Evolutionary conservation across 2,888 invertebrate species (phyloP).

Genomic region (Gymnoscelis rufifasciata): DNA sequence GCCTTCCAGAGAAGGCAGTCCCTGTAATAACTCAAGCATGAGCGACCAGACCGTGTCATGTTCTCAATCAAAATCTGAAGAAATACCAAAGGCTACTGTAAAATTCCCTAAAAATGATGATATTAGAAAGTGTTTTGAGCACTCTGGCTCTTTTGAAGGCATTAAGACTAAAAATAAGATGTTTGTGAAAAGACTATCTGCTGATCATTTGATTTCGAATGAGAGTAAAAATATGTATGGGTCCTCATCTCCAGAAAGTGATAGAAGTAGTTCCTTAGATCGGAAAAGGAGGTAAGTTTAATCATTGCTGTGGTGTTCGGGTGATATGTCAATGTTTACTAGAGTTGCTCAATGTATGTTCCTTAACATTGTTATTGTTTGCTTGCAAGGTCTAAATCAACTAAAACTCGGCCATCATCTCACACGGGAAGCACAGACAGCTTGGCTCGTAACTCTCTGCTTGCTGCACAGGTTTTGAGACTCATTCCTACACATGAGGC

Average conservation of each 20-base stretch:
- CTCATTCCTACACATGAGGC: conserved; percentile 91
- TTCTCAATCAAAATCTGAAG: conserved; percentile 62
- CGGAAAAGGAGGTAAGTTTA: conserved; percentile 62
- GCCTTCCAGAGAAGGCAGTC: conserved; percentile 58
- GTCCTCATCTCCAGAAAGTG: conserved; percentile 73
- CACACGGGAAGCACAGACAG: conserved; percentile 81
- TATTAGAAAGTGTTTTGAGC: conserved; percentile 63
- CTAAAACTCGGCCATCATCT: conserved; percentile 62
- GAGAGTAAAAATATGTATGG: conserved; percentile 61
- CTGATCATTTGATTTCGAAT: conserved; percentile 70
- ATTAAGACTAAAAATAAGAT: conserved; percentile 66
- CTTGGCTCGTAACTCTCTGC: conserved; percentile 84
- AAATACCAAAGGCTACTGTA: conserved; percentile 64
- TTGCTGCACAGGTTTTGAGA: conserved; percentile 89
- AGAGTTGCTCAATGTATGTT: conserved; percentile 12
- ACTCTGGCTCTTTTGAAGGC: conserved; percentile 72
- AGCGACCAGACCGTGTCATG: conserved; percentile 58
- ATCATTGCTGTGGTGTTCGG: neutral
- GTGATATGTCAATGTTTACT: no score
- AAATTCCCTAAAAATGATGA: conserved; percentile 66
- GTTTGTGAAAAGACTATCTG: conserved; percentile 71
- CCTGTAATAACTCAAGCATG: conserved; percentile 60
- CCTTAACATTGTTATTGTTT: conserved; percentile 26
- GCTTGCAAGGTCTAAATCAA: conserved; percentile 59
- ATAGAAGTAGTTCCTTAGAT: conserved; percentile 69